Conservation (phyloP, 2,888 invertebrate genomes). For the Chalcosyrphus nemorum region DNA sequence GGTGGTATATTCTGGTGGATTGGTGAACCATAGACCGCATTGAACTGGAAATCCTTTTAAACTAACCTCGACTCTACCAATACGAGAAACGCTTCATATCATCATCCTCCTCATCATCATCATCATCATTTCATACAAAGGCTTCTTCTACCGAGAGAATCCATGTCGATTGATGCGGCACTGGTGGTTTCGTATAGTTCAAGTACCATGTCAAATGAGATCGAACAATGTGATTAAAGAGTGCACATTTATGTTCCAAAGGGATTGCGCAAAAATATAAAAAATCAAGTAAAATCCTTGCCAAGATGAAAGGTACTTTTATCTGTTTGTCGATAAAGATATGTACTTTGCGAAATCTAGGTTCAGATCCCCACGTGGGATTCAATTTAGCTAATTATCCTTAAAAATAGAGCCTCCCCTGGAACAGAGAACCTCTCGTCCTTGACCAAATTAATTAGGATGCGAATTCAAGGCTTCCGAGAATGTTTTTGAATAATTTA, state of each 20-base stretch:
- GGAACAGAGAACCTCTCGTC: constrained; percentile 8
- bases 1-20: constrained; percentile 24
- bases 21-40: constrained; percentile 48
- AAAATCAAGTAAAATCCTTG: not conserved
- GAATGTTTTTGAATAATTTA: constrained; percentile 31
- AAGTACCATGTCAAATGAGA: constrained; percentile 51
- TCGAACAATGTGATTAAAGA: constrained; percentile 35
- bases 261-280: not conserved
- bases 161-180: constrained; percentile 36
- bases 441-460: constrained; percentile 37
- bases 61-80: constrained; percentile 21
- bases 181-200: constrained; percentile 48
- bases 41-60: constrained; percentile 50
- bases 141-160: constrained; percentile 18
- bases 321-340: not conserved
- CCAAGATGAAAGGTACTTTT: constrained; percentile 11
- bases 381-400: constrained; percentile 36
- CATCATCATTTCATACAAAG: not conserved
- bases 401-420: constrained; percentile 1
- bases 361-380: not conserved
- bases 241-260: constrained; percentile 18
- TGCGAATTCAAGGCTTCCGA: not conserved
- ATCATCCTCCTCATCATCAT: constrained; percentile 7
- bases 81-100: constrained; percentile 1
- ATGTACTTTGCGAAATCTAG: not conserved